Percentiles rank a stretch among this genome's conserved stretches.
These are phyloP conservation scores for Ylistrum balloti DNA, from an alignment of 1,140 invertebrate species.

Conservation along the genomic window DNA sequence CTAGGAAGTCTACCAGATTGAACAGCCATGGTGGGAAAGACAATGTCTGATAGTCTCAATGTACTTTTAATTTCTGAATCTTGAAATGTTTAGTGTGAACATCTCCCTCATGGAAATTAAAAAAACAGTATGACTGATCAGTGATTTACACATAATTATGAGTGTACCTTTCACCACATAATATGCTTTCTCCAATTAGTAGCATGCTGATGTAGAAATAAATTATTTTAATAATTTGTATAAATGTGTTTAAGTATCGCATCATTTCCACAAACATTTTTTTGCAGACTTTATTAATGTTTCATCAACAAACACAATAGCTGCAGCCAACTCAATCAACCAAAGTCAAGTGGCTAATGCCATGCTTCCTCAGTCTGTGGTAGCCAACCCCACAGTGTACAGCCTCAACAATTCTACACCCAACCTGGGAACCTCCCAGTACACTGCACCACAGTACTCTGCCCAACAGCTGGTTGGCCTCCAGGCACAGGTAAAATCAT, in stretches of 20 bases:
- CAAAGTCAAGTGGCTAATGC: slow-evolving; percentile 49
- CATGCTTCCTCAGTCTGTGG: slow-evolving; percentile 51
- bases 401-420: slow-evolving; percentile 53
- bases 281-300: slow-evolving; percentile 55
- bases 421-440: neutral
- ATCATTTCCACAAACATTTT: neutral
- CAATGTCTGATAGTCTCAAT: no score
- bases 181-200: no score
- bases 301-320: slow-evolving; percentile 44
- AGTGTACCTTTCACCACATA: no score
- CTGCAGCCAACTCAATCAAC: slow-evolving; percentile 20
- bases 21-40: no score
- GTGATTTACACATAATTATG: no score
- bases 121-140: no score
- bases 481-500: slow-evolving; percentile 65
- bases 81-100: no score
- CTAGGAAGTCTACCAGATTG: no score
- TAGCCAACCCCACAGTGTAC: slow-evolving; percentile 59
- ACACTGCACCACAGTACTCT: slow-evolving; percentile 61
- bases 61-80: no score
- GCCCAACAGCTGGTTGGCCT: slow-evolving; percentile 62
- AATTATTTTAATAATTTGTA: no score
- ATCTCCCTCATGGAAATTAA: no score
- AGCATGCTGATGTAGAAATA: no score
- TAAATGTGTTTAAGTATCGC: neutral